A percentile compares a stretch with the other conserved stretches of the same genome.
Conservation (phyloP, 2,113 vertebrate genomes). For the Cyprinodon variegatus region DNA sequence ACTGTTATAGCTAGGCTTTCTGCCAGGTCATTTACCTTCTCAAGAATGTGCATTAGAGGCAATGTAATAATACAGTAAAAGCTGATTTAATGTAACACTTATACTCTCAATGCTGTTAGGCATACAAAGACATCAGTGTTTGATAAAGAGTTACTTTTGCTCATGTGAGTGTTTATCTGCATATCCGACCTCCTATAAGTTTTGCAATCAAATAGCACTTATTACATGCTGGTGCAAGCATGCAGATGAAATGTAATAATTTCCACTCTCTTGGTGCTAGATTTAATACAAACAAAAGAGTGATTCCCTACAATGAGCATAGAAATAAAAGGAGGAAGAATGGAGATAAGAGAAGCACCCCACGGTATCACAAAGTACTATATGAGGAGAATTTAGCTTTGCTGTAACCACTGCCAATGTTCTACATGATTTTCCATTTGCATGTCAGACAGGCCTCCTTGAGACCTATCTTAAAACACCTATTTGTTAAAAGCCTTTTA, state of each 20-base stretch:
- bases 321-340: not conserved
- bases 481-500: too few species aligned
- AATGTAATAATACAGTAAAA: constrained; percentile 19
- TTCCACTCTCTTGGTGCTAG: too few species aligned
- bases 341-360: not conserved
- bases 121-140: not conserved
- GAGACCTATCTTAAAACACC: too few species aligned
- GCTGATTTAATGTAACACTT: not conserved
- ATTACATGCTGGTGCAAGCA: not conserved
- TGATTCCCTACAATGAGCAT: too few species aligned
- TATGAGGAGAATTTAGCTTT: too few species aligned
- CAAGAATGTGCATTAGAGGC: constrained; percentile 30
- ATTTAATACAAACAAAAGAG: not conserved
- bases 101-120: not conserved
- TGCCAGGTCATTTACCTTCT: constrained; percentile 33
- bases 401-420: too few species aligned
- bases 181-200: not conserved
- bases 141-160: not conserved
- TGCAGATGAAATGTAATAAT: not conserved
- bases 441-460: too few species aligned
- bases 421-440: too few species aligned
- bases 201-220: not conserved
- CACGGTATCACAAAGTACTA: too few species aligned
- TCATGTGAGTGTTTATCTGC: not conserved
- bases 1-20: constrained; percentile 12